phyloP scores from a whole-genome alignment of 2,888 invertebrate species.

The Teleogryllus oceanicus region DNA sequence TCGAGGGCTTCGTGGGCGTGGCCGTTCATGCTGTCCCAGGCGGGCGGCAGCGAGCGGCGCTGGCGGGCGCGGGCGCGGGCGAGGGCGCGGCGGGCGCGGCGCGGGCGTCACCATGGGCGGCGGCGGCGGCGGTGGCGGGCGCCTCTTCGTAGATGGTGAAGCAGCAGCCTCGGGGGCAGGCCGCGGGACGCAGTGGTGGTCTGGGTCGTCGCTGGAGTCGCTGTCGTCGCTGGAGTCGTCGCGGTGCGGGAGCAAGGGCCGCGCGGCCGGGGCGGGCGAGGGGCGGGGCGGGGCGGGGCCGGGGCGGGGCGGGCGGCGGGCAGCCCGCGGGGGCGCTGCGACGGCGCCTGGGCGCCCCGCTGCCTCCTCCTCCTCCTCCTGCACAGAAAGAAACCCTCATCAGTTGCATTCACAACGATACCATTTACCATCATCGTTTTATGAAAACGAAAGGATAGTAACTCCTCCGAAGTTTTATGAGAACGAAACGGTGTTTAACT shows the following conservation, averaged over 20 bases:
- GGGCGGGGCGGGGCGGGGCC: too few species aligned
- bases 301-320: not conserved
- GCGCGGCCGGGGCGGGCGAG: too few species aligned
- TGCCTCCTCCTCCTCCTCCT: not conserved
- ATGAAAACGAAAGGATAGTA: too few species aligned
- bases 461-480: too few species aligned
- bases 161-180: too few species aligned
- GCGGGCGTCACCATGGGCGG: not conserved
- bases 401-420: not conserved
- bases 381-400: not conserved
- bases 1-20: not conserved
- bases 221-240: conserved; percentile 20
- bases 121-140: too few species aligned
- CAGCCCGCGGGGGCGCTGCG: not conserved
- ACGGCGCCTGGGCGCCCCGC: conserved; percentile 21
- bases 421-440: too few species aligned
- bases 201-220: not conserved
- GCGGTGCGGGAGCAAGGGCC: not conserved
- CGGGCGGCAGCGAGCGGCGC: not conserved
- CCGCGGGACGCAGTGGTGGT: too few species aligned
- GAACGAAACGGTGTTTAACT: too few species aligned
- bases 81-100: not conserved
- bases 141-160: too few species aligned
- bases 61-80: not conserved
- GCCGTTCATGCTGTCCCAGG: not conserved